Conservation (phyloP, 2,797 vertebrate species). For the Poecile montanus region DNA sequence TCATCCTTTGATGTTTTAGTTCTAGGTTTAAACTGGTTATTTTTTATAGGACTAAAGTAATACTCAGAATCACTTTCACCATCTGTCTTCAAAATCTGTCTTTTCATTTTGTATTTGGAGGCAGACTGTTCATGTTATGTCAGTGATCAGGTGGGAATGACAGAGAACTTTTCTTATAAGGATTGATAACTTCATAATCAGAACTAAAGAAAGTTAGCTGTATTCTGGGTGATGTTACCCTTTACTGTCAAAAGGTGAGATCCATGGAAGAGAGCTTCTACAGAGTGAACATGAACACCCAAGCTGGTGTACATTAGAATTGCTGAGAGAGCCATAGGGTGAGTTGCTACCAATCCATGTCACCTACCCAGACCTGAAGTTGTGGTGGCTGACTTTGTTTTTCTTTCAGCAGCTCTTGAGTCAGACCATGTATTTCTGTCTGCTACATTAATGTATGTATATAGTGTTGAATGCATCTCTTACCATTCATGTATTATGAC, state of each 20-base stretch:
- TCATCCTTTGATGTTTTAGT: constrained; percentile 15
- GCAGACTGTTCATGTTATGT: background rate
- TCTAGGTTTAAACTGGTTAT: constrained; percentile 32
- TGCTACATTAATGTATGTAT: background rate
- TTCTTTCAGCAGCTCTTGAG: background rate
- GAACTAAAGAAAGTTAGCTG: background rate
- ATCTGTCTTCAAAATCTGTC: constrained; percentile 43
- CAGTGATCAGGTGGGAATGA: background rate
- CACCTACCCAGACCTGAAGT: background rate
- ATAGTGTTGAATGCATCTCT: background rate
- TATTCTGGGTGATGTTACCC: background rate
- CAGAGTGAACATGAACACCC: background rate
- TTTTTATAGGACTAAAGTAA: constrained; percentile 36
- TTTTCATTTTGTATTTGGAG: constrained; percentile 16
- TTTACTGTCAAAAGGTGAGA: background rate
- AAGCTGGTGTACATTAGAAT: background rate
- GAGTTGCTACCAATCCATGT: background rate
- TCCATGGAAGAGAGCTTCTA: background rate
- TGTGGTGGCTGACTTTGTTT: background rate
- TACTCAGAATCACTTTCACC: constrained; percentile 27
- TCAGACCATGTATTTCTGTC: background rate
- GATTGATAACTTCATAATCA: background rate
- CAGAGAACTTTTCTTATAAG: background rate
- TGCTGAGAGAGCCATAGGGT: background rate
- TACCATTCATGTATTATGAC: background rate